A percentile compares a stretch with the other conserved stretches of the same genome.
phyloP scores from a whole-genome alignment of 2,888 invertebrate genomes.

The Tridacna crocea region DNA sequence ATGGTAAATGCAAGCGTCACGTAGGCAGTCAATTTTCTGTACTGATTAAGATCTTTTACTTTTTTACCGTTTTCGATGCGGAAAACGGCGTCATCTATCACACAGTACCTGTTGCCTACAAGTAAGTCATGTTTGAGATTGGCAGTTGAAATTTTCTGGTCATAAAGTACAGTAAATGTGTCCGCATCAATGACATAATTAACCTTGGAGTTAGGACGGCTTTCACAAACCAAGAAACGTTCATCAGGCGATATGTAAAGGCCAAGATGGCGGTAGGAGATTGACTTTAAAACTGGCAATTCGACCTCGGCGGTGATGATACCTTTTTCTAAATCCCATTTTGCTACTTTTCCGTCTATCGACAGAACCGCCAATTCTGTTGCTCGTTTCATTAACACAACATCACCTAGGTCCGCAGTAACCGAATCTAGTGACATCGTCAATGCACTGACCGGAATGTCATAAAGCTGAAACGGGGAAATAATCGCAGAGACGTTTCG shows the following conservation, averaged over 20 bases:
- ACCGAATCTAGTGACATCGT: conserved; percentile 50
- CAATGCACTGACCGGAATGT: conserved; percentile 56
- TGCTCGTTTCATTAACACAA: conserved; percentile 43
- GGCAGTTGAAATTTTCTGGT: conserved; percentile 38
- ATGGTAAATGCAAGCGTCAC: conserved; percentile 50
- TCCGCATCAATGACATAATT: conserved; percentile 48
- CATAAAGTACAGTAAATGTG: conserved; percentile 40
- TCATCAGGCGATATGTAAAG: conserved; percentile 47
- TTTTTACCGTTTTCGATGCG: conserved; percentile 54
- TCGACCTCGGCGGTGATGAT: conserved; percentile 46
- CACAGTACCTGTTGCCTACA: conserved; percentile 43
- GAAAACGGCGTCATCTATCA: conserved; percentile 63
- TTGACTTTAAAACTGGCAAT: conserved; percentile 45
- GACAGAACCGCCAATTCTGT: conserved; percentile 47
- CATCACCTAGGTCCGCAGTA: conserved; percentile 50
- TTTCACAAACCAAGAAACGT: conserved; percentile 49
- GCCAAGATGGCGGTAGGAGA: conserved; percentile 40
- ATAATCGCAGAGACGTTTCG: conserved; percentile 45
- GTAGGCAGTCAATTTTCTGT: conserved; percentile 49
- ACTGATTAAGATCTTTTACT: conserved; percentile 54
- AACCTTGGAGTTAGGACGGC: conserved; percentile 25
- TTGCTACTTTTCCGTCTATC: conserved; percentile 44
- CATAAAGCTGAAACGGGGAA: conserved; percentile 54
- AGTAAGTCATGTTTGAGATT: conserved; percentile 48
- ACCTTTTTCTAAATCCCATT: conserved; percentile 55